Percentiles rank a stretch among this genome's conserved stretches.
Conservation (phyloP, 2,888 invertebrate genomes). For the Laothoe populi region DNA sequence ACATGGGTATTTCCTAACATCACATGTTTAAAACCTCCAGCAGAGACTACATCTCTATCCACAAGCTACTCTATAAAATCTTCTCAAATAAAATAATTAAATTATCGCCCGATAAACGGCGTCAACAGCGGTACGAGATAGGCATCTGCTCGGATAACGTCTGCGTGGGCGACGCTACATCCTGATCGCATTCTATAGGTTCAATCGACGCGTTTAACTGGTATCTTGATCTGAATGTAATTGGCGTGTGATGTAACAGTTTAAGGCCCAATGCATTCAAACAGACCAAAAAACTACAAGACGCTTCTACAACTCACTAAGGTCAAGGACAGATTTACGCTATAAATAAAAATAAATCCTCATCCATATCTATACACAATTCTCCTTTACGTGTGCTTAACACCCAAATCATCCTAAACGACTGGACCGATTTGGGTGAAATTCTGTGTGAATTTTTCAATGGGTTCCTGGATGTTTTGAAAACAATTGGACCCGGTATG, state of each 20-base stretch:
- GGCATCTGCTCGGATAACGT: not conserved
- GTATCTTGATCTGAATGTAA: conserved; percentile 15
- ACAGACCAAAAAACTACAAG: not conserved
- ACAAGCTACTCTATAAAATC: conserved; percentile 5
- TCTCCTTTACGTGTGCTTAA: no score
- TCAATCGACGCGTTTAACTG: not conserved
- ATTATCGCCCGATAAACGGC: conserved; percentile 18
- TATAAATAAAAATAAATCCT: no score
- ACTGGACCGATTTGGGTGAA: no score
- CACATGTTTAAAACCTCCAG: no score
- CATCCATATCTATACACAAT: no score
- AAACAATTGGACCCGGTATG: no score
- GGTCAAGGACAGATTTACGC: no score
- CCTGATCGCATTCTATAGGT: not conserved
- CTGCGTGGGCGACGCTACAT: conserved; percentile 1
- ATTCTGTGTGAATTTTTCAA: no score
- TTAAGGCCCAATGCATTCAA: not conserved
- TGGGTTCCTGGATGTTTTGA: no score
- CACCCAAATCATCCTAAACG: no score
- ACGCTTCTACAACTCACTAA: no score
- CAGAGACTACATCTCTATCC: not conserved
- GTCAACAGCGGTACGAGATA: not conserved
- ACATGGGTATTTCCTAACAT: no score
- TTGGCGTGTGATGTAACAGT: conserved; percentile 19
- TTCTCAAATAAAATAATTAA: conserved; percentile 17